Base-by-base conservation (phyloP, 2,888 invertebrate species). In the Oligia latruncula region DNA sequence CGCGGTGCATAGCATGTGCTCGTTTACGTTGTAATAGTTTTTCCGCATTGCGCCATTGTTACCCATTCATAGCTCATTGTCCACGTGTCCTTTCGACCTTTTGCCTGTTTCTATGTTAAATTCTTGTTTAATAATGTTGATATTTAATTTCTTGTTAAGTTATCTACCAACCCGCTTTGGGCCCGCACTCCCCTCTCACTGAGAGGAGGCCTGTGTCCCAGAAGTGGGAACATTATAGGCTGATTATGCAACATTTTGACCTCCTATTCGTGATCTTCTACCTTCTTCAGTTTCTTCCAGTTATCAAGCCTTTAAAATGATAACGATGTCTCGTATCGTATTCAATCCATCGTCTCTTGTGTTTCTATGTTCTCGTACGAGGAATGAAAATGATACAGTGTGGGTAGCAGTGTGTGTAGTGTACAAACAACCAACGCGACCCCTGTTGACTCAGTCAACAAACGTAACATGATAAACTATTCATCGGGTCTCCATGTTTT, bases 31-130 rank as follows among this genome's bases (percentile, higher is more conserved):
- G 70, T 86, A 76, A 78, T 86, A 81, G 83, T 78, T 74, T 81
- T 87, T 87, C 89, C 90, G 91, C 91, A 91, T 84, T 91, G 91
- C 91, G 90, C 80, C 89, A 87, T 86, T 87, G 83, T 88, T 89
- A 85, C 81, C 85, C 88, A 88, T 91, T 86, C 83, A 80, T 85
- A 85, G 83, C 76, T 87, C 78, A 84, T 83, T 84, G 79, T 87
- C 85, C 72, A 87, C 85, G 70, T 86, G 71, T 78, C 75, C 75
- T 85, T 78, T 81, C 49, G 49, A 80, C 83, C 68, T 85, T 76
- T 73, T 68, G 8, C n/a, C 35, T 62, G 17, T 55, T 62, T 73
- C 58, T 49, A 43, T 71, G 40, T 58, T 11, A 49, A 35, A 6
- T 60, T 68, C 0, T 40, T 35, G 4, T 5, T 58, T 29, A 20